Evolutionary conservation across 2,113 vertebrate genomes (phyloP).

Genomic region (Reinhardtius hippoglossoides): DNA sequence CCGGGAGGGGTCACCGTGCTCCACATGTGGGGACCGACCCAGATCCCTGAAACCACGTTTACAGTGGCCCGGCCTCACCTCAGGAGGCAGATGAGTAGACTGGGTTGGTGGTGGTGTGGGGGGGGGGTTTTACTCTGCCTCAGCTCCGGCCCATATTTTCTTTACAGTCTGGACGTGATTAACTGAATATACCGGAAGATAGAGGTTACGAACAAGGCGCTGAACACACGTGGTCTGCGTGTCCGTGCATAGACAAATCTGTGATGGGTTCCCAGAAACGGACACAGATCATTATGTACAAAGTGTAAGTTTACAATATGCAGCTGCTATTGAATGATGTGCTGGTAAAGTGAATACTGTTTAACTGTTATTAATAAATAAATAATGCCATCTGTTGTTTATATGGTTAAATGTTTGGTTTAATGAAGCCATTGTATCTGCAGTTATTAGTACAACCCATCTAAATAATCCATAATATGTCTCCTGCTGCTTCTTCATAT

Average conservation of each 20-base stretch:
- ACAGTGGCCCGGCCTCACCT: conserved; percentile 25
- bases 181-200: conserved; percentile 46
- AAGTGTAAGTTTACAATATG: background rate
- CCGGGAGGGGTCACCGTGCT: conserved; percentile 42
- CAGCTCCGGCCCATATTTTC: conserved; percentile 36
- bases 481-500: too few relatives aligned
- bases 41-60: conserved; percentile 7
- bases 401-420: too few relatives aligned
- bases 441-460: too few relatives aligned
- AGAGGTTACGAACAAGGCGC: conserved; percentile 13
- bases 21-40: conserved; percentile 60
- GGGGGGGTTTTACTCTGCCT: conserved; percentile 21
- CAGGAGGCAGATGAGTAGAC: conserved; percentile 26
- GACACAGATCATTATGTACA: background rate
- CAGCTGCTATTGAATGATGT: background rate
- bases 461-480: too few relatives aligned
- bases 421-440: too few relatives aligned
- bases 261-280: background rate
- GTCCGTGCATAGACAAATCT: background rate
- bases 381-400: too few relatives aligned
- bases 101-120: background rate
- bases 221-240: background rate
- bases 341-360: too few relatives aligned
- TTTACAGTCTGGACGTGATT: conserved; percentile 42
- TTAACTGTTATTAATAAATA: too few relatives aligned